Evolutionary conservation across 2,797 vertebrate genomes (phyloP), one percentile per base, ranked within the genome.

Genomic region (Parotocinclus haroldoi): DNA sequence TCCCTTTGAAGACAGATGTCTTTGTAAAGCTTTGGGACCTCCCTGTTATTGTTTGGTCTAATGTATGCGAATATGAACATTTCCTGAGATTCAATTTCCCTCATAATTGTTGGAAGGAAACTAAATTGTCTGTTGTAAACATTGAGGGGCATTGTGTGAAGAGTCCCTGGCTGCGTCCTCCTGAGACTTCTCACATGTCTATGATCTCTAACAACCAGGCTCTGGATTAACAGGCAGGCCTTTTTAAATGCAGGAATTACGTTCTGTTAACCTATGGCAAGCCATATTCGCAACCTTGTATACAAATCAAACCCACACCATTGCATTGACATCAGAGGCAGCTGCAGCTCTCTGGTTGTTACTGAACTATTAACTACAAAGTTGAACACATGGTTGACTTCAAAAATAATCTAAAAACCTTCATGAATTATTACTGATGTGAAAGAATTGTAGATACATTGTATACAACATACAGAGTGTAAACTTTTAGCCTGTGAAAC

Each of bases 21-120:
- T 90, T 83, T 85, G 82, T 89, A 87, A 90, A 89, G 89, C 89
- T 91, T 83, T 81, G 83, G 81, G 83, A 81, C 85, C 76, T 85
- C 63, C 70, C 84, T 88, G 87, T 91, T 92, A 93, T 95, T 95
- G 94, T 96, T 93, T 87, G 83, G 89, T 87, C 89, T 91, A 93
- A 93, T 91, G 91, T 91, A 93, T 90, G 91, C 89, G 78, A 96
- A 94, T 95, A 93, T 76, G 66, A 94, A 94, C 89, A 89, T 93
- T 98, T 98, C 95, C 95, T 95, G 93, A 95, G 92, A 99, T 98
- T 97, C 94, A 97, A 95, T 93, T 93, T 91, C 91, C 90, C 89
- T 93, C 92, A 95, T 98, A 98, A 98, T 98, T 96, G 95, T 97
- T 96, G 95, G 96, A 98, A 98, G 95, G 95, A 98, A 99, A 93